Conservation (phyloP, 2,797 vertebrate genomes). For the Botia kubotai region DNA sequence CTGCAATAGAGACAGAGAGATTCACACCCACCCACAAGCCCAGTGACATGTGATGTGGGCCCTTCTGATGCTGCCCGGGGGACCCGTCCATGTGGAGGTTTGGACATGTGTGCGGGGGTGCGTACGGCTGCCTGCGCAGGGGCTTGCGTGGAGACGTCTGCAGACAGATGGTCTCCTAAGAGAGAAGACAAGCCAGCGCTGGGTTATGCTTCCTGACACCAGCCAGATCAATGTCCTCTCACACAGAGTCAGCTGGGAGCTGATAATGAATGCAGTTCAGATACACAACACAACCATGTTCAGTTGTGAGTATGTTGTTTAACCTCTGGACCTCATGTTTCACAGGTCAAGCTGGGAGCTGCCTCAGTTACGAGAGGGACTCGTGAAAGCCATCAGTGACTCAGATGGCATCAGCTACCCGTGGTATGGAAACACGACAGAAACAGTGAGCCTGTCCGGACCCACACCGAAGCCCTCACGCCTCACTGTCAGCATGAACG, state of each 20-base stretch:
- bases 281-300: neutral
- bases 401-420: slow-evolving; percentile 86
- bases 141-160: slow-evolving; percentile 52
- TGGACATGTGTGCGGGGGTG: slow-evolving; percentile 70
- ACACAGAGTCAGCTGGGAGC: slow-evolving; percentile 46
- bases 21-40: slow-evolving; percentile 57
- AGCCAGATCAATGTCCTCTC: slow-evolving; percentile 33
- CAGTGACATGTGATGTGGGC: slow-evolving; percentile 42
- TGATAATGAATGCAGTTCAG: slow-evolving; percentile 20
- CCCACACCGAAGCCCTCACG: slow-evolving; percentile 93
- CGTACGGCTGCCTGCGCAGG: slow-evolving; percentile 65
- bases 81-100: slow-evolving; percentile 56
- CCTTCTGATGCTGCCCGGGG: slow-evolving; percentile 39
- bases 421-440: slow-evolving; percentile 98
- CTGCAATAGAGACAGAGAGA: slow-evolving; percentile 53
- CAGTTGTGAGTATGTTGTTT: neutral
- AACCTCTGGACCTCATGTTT: slow-evolving; percentile 16
- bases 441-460: slow-evolving; percentile 93
- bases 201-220: slow-evolving; percentile 54
- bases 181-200: slow-evolving; percentile 52
- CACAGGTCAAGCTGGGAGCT: slow-evolving; percentile 98
- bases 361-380: slow-evolving; percentile 91
- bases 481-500: slow-evolving; percentile 97
- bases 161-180: slow-evolving; percentile 52
- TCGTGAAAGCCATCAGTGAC: slow-evolving; percentile 88